phyloP scores from a whole-genome alignment of 2,113 vertebrate species.

The Sander vitreus region DNA sequence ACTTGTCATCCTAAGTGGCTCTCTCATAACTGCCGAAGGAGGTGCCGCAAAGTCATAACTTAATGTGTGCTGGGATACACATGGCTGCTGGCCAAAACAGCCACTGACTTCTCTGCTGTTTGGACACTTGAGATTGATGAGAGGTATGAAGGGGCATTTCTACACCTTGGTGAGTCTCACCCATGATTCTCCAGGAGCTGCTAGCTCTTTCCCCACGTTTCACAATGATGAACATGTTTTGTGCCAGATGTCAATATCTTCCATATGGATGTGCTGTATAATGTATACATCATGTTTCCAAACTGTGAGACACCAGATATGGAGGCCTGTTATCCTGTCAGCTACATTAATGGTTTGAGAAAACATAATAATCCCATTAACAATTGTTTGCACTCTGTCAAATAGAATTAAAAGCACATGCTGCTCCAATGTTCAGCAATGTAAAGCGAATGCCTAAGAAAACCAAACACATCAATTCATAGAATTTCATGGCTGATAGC shows the following conservation, averaged over 20 bases:
- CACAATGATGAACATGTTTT: conserved; percentile 36
- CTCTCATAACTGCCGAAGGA: conserved; percentile 27
- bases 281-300: conserved; percentile 25
- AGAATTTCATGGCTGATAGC: conserved; percentile 47
- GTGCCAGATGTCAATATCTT: conserved; percentile 69
- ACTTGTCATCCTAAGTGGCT: conserved; percentile 42
- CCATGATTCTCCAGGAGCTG: conserved; percentile 14
- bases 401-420: conserved; percentile 55
- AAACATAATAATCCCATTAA: conserved; percentile 64
- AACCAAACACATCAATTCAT: conserved; percentile 52
- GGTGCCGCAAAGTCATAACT: conserved; percentile 23
- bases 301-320: conserved; percentile 41
- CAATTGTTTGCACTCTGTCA: conserved; percentile 58
- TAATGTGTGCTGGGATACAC: conserved; percentile 16
- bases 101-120: conserved; percentile 14
- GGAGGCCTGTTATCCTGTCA: conserved; percentile 39
- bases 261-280: conserved; percentile 63
- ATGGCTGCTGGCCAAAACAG: conserved; percentile 38
- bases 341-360: conserved; percentile 31
- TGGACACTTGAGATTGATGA: conserved; percentile 64
- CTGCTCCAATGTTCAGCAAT: conserved; percentile 30
- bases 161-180: neutral
- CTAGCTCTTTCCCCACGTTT: conserved; percentile 22
- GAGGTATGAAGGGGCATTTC: conserved; percentile 5
- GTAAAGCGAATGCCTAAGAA: conserved; percentile 50